Conservation (phyloP, 2,888 invertebrate species). For the Aricia artaxerxes region DNA sequence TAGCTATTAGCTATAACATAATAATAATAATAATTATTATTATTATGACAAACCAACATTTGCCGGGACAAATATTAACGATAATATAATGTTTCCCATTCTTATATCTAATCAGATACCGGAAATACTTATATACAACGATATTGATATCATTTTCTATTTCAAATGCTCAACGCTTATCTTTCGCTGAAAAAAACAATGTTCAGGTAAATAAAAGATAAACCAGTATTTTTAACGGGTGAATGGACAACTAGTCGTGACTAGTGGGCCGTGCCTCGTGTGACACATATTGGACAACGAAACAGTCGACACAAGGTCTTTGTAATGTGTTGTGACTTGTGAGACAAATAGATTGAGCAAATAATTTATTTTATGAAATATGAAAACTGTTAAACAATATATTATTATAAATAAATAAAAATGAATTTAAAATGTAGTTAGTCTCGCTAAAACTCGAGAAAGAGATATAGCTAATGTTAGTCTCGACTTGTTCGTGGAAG, state of each 20-base stretch:
- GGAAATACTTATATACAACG: constrained; percentile 46
- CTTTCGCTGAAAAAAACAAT: constrained; percentile 41
- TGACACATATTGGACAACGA: constrained; percentile 44
- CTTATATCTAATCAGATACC: neutral
- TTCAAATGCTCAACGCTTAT: constrained; percentile 29
- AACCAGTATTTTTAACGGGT: constrained; percentile 48
- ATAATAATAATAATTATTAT: no score
- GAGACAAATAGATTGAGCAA: neutral
- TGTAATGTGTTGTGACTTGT: neutral
- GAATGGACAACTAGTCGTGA: constrained; percentile 44
- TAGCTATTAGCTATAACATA: no score
- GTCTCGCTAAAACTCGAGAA: no score
- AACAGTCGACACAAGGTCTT: constrained; percentile 37
- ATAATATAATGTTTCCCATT: neutral
- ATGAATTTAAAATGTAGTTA: no score
- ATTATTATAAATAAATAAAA: no score
- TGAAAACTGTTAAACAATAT: no score
- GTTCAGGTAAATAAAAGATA: constrained; percentile 42
- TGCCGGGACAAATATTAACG: no score
- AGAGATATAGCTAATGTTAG: no score
- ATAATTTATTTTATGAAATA: neutral
- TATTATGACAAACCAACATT: no score
- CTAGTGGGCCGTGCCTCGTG: constrained; percentile 37
- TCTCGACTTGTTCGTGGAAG: no score
- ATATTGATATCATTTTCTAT: neutral